A percentile compares a stretch with the other conserved stretches of the same genome.
phyloP scores from a whole-genome alignment of 2,888 invertebrate species.

The Drosophila prolongata region DNA sequence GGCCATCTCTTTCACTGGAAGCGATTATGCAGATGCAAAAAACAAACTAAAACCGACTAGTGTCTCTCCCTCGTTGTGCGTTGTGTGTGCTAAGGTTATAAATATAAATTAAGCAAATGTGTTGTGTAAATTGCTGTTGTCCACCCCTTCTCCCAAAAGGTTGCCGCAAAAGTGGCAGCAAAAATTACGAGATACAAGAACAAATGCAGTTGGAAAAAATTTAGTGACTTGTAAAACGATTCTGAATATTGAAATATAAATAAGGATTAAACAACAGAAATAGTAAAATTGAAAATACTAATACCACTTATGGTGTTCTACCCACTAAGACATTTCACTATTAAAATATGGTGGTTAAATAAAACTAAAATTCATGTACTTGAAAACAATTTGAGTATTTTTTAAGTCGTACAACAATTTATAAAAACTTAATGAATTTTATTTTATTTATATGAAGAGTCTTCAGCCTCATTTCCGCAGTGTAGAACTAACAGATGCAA shows the following conservation, averaged over 20 bases:
- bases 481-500: conserved; percentile 42
- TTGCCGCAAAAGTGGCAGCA: conserved; percentile 61
- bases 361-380: no score
- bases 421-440: no score
- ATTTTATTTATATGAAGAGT: no score
- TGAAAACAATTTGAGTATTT: no score
- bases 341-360: no score
- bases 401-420: no score
- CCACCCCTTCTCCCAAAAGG: conserved; percentile 36
- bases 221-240: no score
- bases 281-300: no score
- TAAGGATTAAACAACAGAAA: no score
- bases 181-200: conserved; percentile 70
- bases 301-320: no score
- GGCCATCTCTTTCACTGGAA: conserved; percentile 1
- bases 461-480: neutral
- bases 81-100: conserved; percentile 62
- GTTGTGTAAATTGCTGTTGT: conserved; percentile 74
- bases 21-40: conserved; percentile 72
- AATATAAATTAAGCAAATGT: conserved; percentile 80
- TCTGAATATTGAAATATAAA: no score
- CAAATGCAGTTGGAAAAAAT: conserved; percentile 24
- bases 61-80: neutral
- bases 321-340: no score
- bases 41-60: conserved; percentile 24